Evolutionary conservation across 1,140 invertebrate species (phyloP).

Genomic region (Calliopsis andreniformis): DNA sequence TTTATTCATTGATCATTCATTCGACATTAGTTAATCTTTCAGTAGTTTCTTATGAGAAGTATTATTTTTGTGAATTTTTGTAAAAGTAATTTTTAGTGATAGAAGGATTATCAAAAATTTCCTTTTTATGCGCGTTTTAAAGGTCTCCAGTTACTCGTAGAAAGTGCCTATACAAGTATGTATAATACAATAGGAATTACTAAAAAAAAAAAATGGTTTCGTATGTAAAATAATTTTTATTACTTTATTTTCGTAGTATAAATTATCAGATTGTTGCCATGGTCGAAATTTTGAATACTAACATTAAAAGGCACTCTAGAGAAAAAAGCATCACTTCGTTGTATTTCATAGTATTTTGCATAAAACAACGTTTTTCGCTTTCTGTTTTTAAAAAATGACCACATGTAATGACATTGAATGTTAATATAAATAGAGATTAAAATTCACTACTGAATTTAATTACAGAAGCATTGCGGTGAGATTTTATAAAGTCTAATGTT

Average conservation of each 20-base stretch:
- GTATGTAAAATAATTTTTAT: conserved; percentile 57
- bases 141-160: conserved; percentile 74
- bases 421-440: conserved; percentile 53
- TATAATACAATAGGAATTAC: conserved; percentile 67
- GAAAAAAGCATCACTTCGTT: conserved; percentile 12
- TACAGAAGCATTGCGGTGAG: conserved; percentile 57
- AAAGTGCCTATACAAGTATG: conserved; percentile 77
- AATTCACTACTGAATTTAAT: conserved; percentile 67
- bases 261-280: conserved; percentile 67
- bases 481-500: conserved; percentile 26
- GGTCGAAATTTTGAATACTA: conserved; percentile 59
- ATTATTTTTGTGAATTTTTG: conserved; percentile 6
- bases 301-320: conserved; percentile 33
- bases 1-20: conserved; percentile 18
- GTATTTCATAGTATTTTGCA: neutral
- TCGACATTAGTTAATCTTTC: too few species aligned
- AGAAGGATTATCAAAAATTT: conserved; percentile 35
- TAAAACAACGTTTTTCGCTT: conserved; percentile 6
- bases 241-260: conserved; percentile 68
- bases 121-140: conserved; percentile 34
- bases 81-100: conserved; percentile 27
- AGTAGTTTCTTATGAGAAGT: too few species aligned
- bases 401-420: conserved; percentile 38
- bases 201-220: conserved; percentile 49
- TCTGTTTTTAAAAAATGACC: conserved; percentile 32